Evolutionary conservation across 1,140 invertebrate species (phyloP).

Genomic region (Bombyx mandarina): DNA sequence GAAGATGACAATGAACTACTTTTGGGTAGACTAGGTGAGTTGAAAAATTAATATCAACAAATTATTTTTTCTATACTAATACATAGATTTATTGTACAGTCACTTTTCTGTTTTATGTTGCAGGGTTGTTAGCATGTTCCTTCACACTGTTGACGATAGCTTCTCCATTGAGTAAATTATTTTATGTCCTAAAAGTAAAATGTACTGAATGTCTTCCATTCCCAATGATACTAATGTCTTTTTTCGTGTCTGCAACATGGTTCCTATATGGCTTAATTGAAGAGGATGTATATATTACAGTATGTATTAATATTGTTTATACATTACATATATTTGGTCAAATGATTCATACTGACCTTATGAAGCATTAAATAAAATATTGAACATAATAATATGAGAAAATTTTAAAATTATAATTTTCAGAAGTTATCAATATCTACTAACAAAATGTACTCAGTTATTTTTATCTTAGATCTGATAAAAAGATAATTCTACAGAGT

Average conservation of each 20-base stretch:
- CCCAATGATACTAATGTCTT: slow-evolving; percentile 81
- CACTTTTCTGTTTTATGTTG: background rate
- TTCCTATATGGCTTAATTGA: slow-evolving; percentile 80
- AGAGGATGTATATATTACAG: slow-evolving; percentile 80
- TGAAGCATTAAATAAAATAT: too few species aligned
- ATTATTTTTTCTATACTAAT: too few species aligned
- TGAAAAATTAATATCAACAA: slow-evolving; percentile 1
- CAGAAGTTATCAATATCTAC: too few species aligned
- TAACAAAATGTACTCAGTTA: too few species aligned
- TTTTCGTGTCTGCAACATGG: slow-evolving; percentile 83
- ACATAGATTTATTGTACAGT: too few species aligned
- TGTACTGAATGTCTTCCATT: slow-evolving; percentile 85
- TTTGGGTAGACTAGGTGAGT: slow-evolving; percentile 36
- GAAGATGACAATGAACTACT: slow-evolving; percentile 48
- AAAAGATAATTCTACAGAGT: too few species aligned
- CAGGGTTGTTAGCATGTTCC: slow-evolving; percentile 78
- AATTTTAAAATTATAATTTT: too few species aligned
- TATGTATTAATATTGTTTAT: slow-evolving; percentile 43
- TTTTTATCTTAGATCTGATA: too few species aligned
- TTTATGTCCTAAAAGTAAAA: slow-evolving; percentile 82
- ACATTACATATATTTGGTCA: too few species aligned
- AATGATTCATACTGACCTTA: too few species aligned
- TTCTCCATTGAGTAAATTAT: slow-evolving; percentile 81
- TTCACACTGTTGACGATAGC: slow-evolving; percentile 84
- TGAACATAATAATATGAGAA: too few species aligned